A percentile compares a stretch with the other conserved stretches of the same genome.
Evolutionary conservation across 1,140 invertebrate genomes (phyloP).

Genomic region (Temnothorax curvispinosus): DNA sequence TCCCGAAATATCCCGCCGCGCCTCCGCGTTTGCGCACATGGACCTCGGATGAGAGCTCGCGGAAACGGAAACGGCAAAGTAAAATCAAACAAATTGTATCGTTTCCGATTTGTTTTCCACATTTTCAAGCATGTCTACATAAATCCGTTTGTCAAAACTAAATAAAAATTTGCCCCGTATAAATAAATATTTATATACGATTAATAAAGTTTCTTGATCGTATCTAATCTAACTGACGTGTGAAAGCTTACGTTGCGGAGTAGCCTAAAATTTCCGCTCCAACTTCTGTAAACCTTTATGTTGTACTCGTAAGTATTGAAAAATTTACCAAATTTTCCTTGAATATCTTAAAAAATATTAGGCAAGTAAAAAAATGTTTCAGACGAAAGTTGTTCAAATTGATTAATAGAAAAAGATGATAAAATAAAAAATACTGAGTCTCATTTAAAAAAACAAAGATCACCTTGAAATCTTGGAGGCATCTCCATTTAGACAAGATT

Average conservation of each 20-base stretch:
- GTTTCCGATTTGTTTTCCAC: not conserved
- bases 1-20: constrained; percentile 60
- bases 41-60: not conserved
- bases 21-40: constrained; percentile 15
- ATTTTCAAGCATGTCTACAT: not conserved
- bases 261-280: constrained; percentile 60
- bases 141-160: not conserved
- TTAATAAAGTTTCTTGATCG: not conserved
- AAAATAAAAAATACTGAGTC: too few species aligned
- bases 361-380: too few species aligned
- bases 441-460: too few species aligned
- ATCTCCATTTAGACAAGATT: too few species aligned
- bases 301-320: too few species aligned
- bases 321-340: too few species aligned
- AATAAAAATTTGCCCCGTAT: not conserved
- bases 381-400: too few species aligned
- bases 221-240: not conserved
- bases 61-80: constrained; percentile 25
- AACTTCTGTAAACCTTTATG: not conserved
- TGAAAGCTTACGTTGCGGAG: not conserved
- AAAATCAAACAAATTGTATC: not conserved
- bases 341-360: too few species aligned
- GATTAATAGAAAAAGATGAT: too few species aligned
- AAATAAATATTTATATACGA: not conserved
- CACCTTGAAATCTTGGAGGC: too few species aligned